These are phyloP conservation scores for Coenobita brevimanus DNA, from an alignment of 1,140 invertebrate genomes.

Conservation along the genomic window DNA sequence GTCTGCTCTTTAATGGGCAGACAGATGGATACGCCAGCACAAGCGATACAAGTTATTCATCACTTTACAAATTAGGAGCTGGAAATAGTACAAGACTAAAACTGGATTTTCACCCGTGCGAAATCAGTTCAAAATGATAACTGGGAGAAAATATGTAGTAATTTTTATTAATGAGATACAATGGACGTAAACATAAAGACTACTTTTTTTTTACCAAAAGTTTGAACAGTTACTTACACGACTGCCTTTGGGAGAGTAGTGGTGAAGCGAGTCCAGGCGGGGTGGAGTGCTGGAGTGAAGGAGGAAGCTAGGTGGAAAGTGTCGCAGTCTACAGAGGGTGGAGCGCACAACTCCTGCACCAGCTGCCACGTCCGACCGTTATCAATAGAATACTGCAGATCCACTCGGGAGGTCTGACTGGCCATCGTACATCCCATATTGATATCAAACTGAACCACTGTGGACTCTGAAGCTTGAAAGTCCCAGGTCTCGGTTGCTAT, in stretches of 20 bases:
- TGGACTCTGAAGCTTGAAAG: slow-evolving; percentile 73
- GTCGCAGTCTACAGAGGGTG: slow-evolving; percentile 73
- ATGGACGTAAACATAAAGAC: too few species aligned
- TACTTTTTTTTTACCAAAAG: too few species aligned
- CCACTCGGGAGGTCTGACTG: slow-evolving; percentile 71
- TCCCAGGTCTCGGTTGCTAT: slow-evolving; percentile 76
- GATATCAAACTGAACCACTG: slow-evolving; percentile 75
- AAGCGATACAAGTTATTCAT: too few species aligned
- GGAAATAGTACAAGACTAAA: too few species aligned
- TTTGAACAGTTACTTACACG: too few species aligned
- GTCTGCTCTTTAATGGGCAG: too few species aligned
- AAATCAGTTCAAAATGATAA: too few species aligned
- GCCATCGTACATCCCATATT: slow-evolving; percentile 72
- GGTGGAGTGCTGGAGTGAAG: slow-evolving; percentile 73
- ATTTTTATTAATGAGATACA: too few species aligned
- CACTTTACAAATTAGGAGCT: too few species aligned
- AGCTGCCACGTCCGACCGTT: slow-evolving; percentile 74
- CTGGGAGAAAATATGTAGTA: too few species aligned
- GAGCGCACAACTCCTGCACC: slow-evolving; percentile 73
- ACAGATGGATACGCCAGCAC: too few species aligned
- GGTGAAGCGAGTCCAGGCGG: slow-evolving; percentile 74
- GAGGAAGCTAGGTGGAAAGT: slow-evolving; percentile 74
- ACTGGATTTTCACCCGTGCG: too few species aligned
- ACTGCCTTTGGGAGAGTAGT: slow-evolving; percentile 73
- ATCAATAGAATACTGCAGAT: slow-evolving; percentile 73